phyloP scores from a whole-genome alignment of 2,113 vertebrate genomes.

The Mus spicilegus region DNA sequence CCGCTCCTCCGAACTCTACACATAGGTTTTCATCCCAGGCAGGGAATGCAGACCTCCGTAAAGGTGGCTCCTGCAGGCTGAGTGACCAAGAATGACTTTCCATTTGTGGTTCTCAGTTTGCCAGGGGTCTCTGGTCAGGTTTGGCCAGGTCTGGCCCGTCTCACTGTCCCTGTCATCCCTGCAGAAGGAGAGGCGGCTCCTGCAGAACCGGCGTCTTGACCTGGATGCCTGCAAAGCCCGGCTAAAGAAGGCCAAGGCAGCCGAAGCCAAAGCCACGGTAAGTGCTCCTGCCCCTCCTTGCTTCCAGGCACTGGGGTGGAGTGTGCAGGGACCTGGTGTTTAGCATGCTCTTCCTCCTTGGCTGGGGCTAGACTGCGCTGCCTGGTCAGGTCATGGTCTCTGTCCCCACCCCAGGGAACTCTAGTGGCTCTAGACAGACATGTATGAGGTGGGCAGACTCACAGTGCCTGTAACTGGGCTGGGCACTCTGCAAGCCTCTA shows the following conservation, averaged over 20 bases:
- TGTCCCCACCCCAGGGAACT: not conserved
- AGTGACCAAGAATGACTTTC: not conserved
- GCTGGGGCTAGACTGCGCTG: constrained; percentile 46
- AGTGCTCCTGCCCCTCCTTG: constrained; percentile 66
- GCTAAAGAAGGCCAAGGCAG: constrained; percentile 96
- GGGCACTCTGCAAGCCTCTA: not conserved
- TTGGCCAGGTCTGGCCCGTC: not conserved
- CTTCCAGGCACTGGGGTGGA: not conserved
- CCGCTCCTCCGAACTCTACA: fast-evolving
- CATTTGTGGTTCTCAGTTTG: not conserved
- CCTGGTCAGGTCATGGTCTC: not conserved
- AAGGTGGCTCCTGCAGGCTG: not conserved
- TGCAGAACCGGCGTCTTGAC: constrained; percentile 96
- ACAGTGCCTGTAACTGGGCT: not conserved
- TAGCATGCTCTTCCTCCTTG: constrained; percentile 23
- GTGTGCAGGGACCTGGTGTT: not conserved
- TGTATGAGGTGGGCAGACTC: not conserved
- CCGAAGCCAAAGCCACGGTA: constrained; percentile 97
- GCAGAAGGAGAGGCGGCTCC: constrained; percentile 94
- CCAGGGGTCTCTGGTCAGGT: not conserved
- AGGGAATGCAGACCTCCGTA: not conserved
- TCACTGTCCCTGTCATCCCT: not conserved
- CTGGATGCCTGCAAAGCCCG: constrained; percentile 97
- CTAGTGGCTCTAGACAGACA: not conserved
- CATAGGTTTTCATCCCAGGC: not conserved